phyloP scores from a whole-genome alignment of 2,797 vertebrate species.

The Alosa sapidissima region DNA sequence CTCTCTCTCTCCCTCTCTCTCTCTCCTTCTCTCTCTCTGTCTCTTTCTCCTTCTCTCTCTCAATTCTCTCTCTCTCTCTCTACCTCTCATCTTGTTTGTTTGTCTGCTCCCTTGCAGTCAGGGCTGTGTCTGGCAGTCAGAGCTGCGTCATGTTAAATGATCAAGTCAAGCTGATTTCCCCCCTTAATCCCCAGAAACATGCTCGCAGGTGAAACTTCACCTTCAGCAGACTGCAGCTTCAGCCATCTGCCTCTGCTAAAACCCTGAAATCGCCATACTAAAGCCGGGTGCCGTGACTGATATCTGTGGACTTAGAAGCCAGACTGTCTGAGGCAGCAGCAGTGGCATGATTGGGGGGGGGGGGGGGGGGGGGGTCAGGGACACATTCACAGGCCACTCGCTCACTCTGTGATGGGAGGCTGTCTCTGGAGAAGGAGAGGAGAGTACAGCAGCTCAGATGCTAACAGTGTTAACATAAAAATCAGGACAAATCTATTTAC shows the following conservation, averaged over 20 bases:
- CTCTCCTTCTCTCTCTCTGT: conserved; percentile 25
- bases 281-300: background rate
- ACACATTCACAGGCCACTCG: background rate
- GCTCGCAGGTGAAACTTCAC: background rate
- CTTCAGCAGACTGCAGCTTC: background rate
- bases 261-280: background rate
- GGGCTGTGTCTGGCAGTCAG: background rate
- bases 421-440: background rate
- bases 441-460: background rate
- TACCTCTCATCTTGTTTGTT: background rate
- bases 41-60: conserved; percentile 31
- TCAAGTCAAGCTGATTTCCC: background rate
- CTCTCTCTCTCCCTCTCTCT: background rate
- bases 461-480: background rate
- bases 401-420: background rate
- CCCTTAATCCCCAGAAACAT: background rate
- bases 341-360: background rate
- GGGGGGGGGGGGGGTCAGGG: background rate
- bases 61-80: conserved; percentile 29
- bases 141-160: background rate
- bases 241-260: background rate
- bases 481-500: background rate
- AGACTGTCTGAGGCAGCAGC: background rate
- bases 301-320: background rate
- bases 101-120: background rate